Evolutionary conservation across 2,797 vertebrate species (phyloP).

Genomic region (Sternotherus odoratus): DNA sequence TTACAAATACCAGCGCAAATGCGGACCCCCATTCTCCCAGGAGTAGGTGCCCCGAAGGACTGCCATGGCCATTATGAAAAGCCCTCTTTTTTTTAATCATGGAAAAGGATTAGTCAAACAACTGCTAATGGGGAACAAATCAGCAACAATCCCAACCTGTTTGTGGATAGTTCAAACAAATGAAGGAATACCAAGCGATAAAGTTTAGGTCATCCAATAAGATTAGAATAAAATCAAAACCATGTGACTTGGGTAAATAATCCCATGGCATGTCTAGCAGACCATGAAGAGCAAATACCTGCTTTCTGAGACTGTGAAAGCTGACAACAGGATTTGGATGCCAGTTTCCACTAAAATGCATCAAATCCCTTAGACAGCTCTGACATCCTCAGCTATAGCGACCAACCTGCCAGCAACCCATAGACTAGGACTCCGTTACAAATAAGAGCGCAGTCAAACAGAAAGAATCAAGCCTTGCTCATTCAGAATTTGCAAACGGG

Average conservation of each 20-base stretch:
- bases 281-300: constrained; percentile 46
- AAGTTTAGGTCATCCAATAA: constrained; percentile 32
- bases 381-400: constrained; percentile 25
- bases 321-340: constrained; percentile 38
- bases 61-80: accelerated
- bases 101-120: not conserved
- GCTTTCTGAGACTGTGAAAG: constrained; percentile 34
- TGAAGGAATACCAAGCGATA: not conserved
- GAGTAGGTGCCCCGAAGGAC: accelerated
- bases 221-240: constrained; percentile 36
- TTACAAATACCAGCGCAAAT: not conserved
- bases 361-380: constrained; percentile 12
- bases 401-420: not conserved
- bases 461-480: not conserved
- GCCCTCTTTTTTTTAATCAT: not conserved
- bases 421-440: not conserved
- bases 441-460: not conserved
- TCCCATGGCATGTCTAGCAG: constrained; percentile 50
- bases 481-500: constrained; percentile 8
- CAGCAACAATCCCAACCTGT: not conserved
- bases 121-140: not conserved
- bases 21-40: no score
- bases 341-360: constrained; percentile 59
- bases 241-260: not conserved
- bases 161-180: constrained; percentile 2